These are phyloP conservation scores for Cataglyphis rosenhaueri DNA, from an alignment of 2,888 invertebrate genomes.

Conservation along the genomic window DNA sequence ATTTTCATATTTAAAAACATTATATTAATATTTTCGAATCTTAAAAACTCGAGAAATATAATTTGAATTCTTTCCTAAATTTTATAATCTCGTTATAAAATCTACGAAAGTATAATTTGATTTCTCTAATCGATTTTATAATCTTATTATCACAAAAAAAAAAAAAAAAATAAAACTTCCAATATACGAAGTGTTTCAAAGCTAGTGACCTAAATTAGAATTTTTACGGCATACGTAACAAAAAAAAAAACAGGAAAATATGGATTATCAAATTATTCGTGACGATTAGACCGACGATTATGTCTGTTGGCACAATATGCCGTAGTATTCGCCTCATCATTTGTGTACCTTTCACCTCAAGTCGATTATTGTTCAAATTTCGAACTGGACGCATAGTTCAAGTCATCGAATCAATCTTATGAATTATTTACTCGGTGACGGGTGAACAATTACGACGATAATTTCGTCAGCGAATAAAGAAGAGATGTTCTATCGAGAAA, in stretches of 20 bases:
- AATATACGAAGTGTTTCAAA: not conserved
- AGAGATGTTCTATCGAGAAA: conserved; percentile 3
- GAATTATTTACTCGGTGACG: conserved; percentile 37
- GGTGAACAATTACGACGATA: conserved; percentile 32
- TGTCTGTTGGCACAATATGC: not conserved
- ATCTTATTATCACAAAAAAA: not conserved
- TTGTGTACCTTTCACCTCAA: conserved; percentile 24
- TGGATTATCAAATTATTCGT: conserved; percentile 19
- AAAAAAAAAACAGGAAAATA: not conserved
- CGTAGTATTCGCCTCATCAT: conserved; percentile 20
- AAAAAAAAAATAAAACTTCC: not conserved
- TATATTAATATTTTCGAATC: not conserved
- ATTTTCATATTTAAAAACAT: not conserved
- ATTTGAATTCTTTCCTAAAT: not conserved
- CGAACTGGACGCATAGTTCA: not conserved
- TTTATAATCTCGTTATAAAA: not conserved
- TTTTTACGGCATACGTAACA: not conserved
- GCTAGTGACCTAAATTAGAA: not conserved
- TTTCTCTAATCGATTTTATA: not conserved
- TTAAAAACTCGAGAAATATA: not conserved
- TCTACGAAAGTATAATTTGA: not conserved
- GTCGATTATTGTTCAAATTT: conserved; percentile 41
- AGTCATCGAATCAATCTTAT: conserved; percentile 29
- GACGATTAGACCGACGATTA: conserved; percentile 16
- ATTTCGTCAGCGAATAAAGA: conserved; percentile 29